Percentiles rank a stretch among this genome's conserved stretches.
Evolutionary conservation across 2,797 vertebrate genomes (phyloP).

Genomic region (Morelia viridis): DNA sequence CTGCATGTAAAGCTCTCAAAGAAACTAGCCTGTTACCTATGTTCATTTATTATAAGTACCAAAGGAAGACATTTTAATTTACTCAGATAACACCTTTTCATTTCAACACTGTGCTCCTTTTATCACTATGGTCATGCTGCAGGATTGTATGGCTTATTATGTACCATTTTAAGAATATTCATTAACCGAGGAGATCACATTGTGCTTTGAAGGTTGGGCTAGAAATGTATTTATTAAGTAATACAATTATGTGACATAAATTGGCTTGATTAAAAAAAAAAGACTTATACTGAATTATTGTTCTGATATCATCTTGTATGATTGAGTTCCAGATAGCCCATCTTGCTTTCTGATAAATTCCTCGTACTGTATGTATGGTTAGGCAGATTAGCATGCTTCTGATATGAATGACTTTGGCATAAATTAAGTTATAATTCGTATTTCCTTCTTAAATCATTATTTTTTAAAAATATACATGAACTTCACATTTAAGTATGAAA

Average conservation of each 20-base stretch:
- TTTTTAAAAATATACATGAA: neutral
- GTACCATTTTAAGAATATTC: neutral
- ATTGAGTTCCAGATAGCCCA: neutral
- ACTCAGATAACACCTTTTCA: neutral
- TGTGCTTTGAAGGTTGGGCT: too few species aligned
- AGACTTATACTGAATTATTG: neutral
- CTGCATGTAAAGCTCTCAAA: neutral
- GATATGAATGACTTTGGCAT: neutral
- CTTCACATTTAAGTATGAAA: neutral
- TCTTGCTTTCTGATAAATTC: neutral
- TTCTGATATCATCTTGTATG: neutral
- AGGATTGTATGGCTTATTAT: neutral
- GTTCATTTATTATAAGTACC: neutral
- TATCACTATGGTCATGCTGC: neutral
- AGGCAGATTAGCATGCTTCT: neutral
- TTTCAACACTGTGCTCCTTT: neutral
- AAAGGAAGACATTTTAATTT: neutral
- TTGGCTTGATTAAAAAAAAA: neutral
- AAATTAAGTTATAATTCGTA: neutral
- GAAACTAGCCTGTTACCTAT: neutral
- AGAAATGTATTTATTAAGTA: too few species aligned
- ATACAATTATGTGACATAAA: too few species aligned
- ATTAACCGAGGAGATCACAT: neutral
- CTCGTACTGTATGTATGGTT: neutral
- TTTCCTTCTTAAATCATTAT: neutral